Percentiles rank a stretch among this genome's conserved stretches.
These are phyloP conservation scores for Vombatus ursinus DNA, from an alignment of 2,113 vertebrate species.

Conservation along the genomic window DNA sequence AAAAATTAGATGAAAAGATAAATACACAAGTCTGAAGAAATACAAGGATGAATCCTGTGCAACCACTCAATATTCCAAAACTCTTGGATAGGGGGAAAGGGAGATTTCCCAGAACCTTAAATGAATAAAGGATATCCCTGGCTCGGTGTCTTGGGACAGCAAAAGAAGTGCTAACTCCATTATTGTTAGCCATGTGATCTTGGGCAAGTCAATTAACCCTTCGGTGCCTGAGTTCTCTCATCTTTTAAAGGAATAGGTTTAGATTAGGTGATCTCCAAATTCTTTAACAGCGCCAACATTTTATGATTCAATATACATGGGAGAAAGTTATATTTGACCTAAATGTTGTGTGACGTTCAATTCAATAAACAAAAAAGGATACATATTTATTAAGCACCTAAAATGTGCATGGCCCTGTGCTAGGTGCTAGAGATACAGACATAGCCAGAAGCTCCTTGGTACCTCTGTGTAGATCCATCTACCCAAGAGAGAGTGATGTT, in stretches of 20 bases:
- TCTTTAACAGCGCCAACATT: not conserved
- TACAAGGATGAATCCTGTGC: conserved; percentile 38
- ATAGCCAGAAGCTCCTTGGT: not conserved
- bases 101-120: conserved; percentile 12
- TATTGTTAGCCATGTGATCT: not conserved
- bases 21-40: conserved; percentile 42
- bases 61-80: conserved; percentile 30
- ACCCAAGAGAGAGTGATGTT: not conserved
- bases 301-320: not conserved
- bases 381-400: not conserved
- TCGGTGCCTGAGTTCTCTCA: not conserved
- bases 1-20: conserved; percentile 32
- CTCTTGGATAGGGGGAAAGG: conserved; percentile 17
- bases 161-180: not conserved
- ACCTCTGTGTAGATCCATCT: not conserved
- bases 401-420: not conserved
- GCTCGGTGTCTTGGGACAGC: not conserved
- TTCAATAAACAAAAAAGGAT: not conserved
- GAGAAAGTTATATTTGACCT: conserved; percentile 53
- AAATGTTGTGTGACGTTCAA: not conserved
- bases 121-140: conserved; percentile 38
- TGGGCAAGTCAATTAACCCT: not conserved
- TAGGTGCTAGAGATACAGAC: not conserved
- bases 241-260: not conserved
- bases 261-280: not conserved